Evolutionary conservation across 2,797 vertebrate species (phyloP).

Genomic region (Fistularia commersonii): DNA sequence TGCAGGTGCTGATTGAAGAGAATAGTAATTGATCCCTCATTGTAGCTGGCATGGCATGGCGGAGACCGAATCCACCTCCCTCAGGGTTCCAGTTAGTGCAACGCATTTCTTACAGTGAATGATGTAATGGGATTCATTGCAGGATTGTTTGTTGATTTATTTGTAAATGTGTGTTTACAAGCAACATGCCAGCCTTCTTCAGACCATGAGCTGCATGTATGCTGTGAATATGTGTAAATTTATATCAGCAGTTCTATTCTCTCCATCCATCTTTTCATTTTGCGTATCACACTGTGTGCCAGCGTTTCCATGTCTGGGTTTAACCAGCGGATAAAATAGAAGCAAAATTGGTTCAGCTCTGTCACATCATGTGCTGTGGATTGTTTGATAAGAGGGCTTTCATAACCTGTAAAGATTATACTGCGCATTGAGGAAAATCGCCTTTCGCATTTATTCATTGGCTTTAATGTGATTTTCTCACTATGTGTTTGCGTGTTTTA

Average conservation of each 20-base stretch:
- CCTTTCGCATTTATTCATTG: background rate
- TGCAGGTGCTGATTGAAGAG: slow-evolving; percentile 40
- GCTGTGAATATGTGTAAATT: slow-evolving; percentile 22
- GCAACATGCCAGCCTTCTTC: too few species aligned
- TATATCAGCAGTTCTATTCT: slow-evolving; percentile 1
- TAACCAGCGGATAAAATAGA: slow-evolving; percentile 10
- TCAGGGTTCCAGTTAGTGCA: slow-evolving; percentile 29
- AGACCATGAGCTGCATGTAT: background rate
- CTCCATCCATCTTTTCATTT: slow-evolving; percentile 3
- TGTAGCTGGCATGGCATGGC: slow-evolving; percentile 27
- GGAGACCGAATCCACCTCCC: slow-evolving; percentile 28
- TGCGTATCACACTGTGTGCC: slow-evolving; percentile 22
- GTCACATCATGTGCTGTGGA: slow-evolving; percentile 6
- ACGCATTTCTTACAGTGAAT: slow-evolving; percentile 41
- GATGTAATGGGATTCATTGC: slow-evolving; percentile 41
- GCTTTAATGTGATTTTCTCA: too few species aligned
- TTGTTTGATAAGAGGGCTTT: slow-evolving; percentile 4
- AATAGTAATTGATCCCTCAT: slow-evolving; percentile 41
- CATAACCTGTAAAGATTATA: background rate
- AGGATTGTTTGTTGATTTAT: slow-evolving; percentile 34
- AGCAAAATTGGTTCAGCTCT: slow-evolving; percentile 2
- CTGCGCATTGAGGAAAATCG: background rate
- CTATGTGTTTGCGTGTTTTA: background rate
- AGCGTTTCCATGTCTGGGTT: slow-evolving; percentile 17
- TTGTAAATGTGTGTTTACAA: slow-evolving; percentile 14